Conservation (phyloP, 2,797 vertebrate species). For the Sebastes hubbsi region DNA sequence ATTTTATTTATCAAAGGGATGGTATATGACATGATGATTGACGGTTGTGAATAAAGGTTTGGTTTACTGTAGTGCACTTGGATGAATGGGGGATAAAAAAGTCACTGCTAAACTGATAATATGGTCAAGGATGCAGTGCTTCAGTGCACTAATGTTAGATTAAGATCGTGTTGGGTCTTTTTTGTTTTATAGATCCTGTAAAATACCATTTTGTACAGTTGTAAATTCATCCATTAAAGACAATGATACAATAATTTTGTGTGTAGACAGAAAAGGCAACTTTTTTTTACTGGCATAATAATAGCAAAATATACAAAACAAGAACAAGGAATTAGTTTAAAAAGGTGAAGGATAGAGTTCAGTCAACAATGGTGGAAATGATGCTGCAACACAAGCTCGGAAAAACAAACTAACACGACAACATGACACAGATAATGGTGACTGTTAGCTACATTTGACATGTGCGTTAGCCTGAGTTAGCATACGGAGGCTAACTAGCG, state of each 20-base stretch:
- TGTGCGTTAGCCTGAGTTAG: background rate
- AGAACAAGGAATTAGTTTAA: too few relatives aligned
- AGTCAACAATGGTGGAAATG: too few relatives aligned
- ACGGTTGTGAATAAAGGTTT: constrained; percentile 2
- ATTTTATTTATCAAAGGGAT: constrained; percentile 55
- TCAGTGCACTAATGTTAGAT: background rate
- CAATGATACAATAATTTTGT: background rate
- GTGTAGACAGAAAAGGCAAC: background rate
- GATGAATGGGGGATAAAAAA: background rate
- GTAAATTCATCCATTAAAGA: constrained; percentile 79
- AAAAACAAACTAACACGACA: background rate
- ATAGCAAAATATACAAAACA: too few relatives aligned
- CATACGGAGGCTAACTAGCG: background rate
- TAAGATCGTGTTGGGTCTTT: background rate
- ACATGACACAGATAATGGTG: too few relatives aligned
- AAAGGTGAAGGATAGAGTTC: too few relatives aligned
- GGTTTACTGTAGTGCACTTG: constrained; percentile 4
- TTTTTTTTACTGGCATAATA: too few relatives aligned
- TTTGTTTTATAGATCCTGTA: constrained; percentile 72
- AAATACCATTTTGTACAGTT: constrained; percentile 81
- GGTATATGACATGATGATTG: constrained; percentile 56
- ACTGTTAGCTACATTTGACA: background rate
- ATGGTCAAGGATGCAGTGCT: background rate
- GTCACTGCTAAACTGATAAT: background rate
- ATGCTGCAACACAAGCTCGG: too few relatives aligned